Percentiles rank a stretch among this genome's conserved stretches.
These are phyloP conservation scores for Grus americana DNA, from an alignment of 2,113 vertebrate genomes.

Conservation along the genomic window DNA sequence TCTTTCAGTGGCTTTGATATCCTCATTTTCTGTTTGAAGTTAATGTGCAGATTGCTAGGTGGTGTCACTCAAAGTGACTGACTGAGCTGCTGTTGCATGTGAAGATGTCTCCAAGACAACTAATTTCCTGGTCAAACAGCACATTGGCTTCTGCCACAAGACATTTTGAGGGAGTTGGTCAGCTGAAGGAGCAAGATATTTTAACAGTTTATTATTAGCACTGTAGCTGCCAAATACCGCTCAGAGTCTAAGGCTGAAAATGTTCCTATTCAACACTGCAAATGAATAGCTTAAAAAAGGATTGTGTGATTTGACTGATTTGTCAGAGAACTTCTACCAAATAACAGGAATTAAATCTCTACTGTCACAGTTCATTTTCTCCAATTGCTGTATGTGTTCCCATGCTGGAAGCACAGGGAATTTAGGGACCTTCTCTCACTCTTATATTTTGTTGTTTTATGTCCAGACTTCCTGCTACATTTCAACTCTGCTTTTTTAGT, in stretches of 20 bases:
- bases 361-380: background rate
- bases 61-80: conserved; percentile 29
- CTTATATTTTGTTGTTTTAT: background rate
- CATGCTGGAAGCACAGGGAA: background rate
- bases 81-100: conserved; percentile 23
- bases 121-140: conserved; percentile 51
- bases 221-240: background rate
- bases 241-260: background rate
- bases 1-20: conserved; percentile 34
- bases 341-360: background rate
- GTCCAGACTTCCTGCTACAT: background rate
- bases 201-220: conserved; percentile 34
- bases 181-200: conserved; percentile 26
- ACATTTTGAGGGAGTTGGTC: conserved; percentile 33
- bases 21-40: conserved; percentile 49
- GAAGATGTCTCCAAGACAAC: conserved; percentile 54
- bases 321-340: background rate
- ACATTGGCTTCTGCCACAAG: background rate
- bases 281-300: background rate
- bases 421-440: background rate
- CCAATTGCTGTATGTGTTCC: background rate
- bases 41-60: conserved; percentile 27
- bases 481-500: background rate
- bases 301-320: background rate
- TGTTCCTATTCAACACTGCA: background rate